phyloP scores from a whole-genome alignment of 2,113 vertebrate species.

The Cochlearius cochlearius region DNA sequence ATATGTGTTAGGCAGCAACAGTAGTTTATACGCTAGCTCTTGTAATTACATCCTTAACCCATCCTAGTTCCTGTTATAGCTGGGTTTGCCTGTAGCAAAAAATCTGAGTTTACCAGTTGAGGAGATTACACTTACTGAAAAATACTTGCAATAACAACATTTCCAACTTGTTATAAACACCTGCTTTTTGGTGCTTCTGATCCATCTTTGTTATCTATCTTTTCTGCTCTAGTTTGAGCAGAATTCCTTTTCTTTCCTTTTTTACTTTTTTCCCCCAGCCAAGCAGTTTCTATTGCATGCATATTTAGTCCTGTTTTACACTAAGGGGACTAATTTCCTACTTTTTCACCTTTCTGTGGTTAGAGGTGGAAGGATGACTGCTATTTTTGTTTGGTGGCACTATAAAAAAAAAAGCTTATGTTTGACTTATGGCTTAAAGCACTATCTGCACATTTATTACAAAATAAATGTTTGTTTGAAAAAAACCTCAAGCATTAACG shows the following conservation, averaged over 20 bases:
- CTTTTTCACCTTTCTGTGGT: background rate
- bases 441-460: background rate
- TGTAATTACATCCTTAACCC: background rate
- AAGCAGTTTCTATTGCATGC: background rate
- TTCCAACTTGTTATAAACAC: background rate
- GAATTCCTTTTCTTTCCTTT: background rate
- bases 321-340: background rate
- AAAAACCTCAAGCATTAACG: background rate
- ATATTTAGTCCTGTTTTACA: background rate
- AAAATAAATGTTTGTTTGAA: background rate
- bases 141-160: background rate
- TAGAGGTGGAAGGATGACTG: background rate
- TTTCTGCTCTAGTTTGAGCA: background rate
- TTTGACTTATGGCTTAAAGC: background rate
- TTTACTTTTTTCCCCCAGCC: background rate
- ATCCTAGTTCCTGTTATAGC: background rate
- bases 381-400: background rate
- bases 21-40: background rate
- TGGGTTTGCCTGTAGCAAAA: background rate
- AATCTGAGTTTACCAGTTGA: background rate
- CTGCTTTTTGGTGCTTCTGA: background rate
- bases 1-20: background rate
- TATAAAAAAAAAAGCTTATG: background rate
- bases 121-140: background rate
- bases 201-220: background rate